These are phyloP conservation scores for Choristoneura rosaceana DNA, from an alignment of 2,888 invertebrate genomes.

Conservation along the genomic window DNA sequence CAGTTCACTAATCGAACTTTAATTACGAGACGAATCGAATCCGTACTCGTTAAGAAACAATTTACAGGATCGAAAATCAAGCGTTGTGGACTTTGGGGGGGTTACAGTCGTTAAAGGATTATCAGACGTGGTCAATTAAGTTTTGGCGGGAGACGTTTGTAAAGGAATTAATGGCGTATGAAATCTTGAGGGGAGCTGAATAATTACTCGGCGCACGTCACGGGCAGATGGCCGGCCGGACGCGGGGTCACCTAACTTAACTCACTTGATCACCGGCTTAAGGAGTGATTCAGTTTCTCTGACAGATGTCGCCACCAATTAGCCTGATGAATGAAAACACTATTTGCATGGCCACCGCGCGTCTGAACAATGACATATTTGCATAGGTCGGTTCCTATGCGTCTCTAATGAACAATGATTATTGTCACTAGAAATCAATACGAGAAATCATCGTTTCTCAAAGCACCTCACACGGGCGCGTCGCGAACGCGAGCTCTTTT, in stretches of 20 bases:
- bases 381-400: constrained; percentile 70
- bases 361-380: constrained; percentile 74
- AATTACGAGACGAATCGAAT: constrained; percentile 48
- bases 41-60: constrained; percentile 45
- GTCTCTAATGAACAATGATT: constrained; percentile 74
- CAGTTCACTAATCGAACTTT: constrained; percentile 53
- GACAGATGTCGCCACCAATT: constrained; percentile 83
- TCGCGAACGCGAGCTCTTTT: constrained; percentile 50
- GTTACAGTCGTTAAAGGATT: constrained; percentile 38
- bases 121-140: constrained; percentile 38
- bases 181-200: constrained; percentile 44
- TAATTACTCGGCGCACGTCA: constrained; percentile 73
- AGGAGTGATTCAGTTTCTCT: constrained; percentile 81
- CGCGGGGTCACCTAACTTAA: constrained; percentile 78
- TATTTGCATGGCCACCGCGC: constrained; percentile 68
- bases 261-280: constrained; percentile 76
- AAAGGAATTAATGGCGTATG: constrained; percentile 44
- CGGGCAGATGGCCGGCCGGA: constrained; percentile 74
- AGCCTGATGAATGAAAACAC: constrained; percentile 78
- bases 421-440: constrained; percentile 78
- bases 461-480: constrained; percentile 56
- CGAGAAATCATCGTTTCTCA: constrained; percentile 80
- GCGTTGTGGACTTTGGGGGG: constrained; percentile 37
- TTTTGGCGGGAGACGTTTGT: constrained; percentile 39
- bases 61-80: constrained; percentile 40